phyloP scores from a whole-genome alignment of 2,888 invertebrate genomes.

The Arenicola marina region DNA sequence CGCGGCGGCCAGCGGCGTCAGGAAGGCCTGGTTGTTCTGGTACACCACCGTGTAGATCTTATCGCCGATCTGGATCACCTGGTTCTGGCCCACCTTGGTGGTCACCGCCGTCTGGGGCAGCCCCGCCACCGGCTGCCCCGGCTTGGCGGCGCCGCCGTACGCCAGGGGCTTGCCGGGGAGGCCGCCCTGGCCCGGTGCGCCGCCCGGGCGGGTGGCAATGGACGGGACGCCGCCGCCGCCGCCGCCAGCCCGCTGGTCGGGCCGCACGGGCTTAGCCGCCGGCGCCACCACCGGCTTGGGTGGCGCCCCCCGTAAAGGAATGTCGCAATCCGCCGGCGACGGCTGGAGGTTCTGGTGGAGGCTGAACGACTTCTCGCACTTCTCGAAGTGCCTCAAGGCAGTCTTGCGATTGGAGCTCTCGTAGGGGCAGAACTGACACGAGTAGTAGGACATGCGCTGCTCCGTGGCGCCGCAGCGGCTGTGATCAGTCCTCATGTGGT shows the following conservation, averaged over 20 bases:
- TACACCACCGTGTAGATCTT: slow-evolving; percentile 17
- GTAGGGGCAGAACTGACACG: slow-evolving; percentile 77
- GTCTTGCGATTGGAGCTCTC: slow-evolving; percentile 85
- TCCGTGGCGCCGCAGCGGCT: slow-evolving; percentile 81
- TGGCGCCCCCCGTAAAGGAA: slow-evolving; percentile 18
- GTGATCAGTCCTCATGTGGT: slow-evolving; percentile 91
- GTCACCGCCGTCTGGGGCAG: neutral
- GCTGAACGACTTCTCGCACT: slow-evolving; percentile 87
- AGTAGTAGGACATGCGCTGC: slow-evolving; percentile 75
- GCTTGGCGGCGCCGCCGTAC: neutral
- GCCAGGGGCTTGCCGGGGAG: no score
- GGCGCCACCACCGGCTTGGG: neutral
- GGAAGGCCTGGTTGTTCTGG: slow-evolving; percentile 7
- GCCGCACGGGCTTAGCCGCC: neutral
- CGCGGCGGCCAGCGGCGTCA: neutral
- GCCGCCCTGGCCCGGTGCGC: neutral
- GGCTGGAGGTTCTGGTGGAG: slow-evolving; percentile 83
- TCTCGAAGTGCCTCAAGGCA: slow-evolving; percentile 81
- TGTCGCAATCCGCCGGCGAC: slow-evolving; percentile 30
- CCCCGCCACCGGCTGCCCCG: neutral
- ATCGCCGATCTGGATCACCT: slow-evolving; percentile 14
- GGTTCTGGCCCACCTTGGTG: neutral
- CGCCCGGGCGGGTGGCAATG: neutral
- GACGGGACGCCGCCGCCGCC: neutral
- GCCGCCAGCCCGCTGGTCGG: neutral